phyloP scores from a whole-genome alignment of 2,113 vertebrate species.

The Accipiter virgatus region DNA sequence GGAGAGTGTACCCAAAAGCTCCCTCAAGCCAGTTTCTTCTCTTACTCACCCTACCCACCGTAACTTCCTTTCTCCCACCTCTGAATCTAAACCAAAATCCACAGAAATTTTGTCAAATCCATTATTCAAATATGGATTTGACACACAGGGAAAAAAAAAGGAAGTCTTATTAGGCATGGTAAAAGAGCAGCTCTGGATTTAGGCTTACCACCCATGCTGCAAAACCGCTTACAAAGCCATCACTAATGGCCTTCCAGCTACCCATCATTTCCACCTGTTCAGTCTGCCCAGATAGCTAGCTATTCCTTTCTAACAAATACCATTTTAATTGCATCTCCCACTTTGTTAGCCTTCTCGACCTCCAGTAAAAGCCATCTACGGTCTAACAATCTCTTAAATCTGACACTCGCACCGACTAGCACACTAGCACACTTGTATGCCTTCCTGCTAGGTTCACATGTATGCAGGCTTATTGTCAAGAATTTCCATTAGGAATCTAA shows the following conservation, averaged over 20 bases:
- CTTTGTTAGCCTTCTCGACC: constrained; percentile 73
- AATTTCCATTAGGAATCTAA: background rate
- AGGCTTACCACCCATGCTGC: constrained; percentile 43
- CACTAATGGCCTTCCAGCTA: constrained; percentile 50
- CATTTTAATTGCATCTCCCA: constrained; percentile 66
- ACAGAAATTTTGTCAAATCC: background rate
- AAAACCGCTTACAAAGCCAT: constrained; percentile 62
- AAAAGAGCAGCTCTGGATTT: constrained; percentile 40
- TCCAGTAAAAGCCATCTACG: constrained; percentile 64
- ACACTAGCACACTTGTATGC: background rate
- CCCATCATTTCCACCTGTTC: constrained; percentile 38
- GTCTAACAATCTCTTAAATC: constrained; percentile 66
- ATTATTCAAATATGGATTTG: background rate
- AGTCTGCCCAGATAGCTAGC: constrained; percentile 48
- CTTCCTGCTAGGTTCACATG: background rate
- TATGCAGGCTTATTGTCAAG: background rate
- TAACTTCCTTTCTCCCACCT: background rate
- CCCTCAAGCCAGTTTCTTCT: background rate
- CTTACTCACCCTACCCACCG: background rate
- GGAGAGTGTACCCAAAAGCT: background rate
- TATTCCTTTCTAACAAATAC: constrained; percentile 65
- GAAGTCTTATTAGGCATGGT: background rate
- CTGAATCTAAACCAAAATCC: background rate
- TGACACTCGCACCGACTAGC: constrained; percentile 39
- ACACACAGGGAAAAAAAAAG: background rate